Evolutionary conservation across 2,888 invertebrate species (phyloP), one percentile per base, ranked within the genome.

Genomic region (Nymphalis c-album): DNA sequence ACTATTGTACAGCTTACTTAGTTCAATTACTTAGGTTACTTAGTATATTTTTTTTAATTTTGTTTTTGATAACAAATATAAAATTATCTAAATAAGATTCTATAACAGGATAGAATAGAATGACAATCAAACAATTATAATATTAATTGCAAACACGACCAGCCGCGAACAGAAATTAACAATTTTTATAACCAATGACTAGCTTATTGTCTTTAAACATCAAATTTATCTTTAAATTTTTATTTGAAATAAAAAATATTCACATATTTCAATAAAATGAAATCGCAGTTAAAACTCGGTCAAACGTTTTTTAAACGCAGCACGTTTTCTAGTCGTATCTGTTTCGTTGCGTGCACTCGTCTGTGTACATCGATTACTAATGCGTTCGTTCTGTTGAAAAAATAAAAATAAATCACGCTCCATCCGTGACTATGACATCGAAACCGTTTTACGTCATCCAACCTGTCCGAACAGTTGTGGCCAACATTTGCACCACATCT

Each of bases 381-480:
- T 71, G 69, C 70, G 71, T 63, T 64, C 70, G 71, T 63, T 64
- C 53, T 60, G 68, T 22, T 18, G 50, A 67, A 67, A 62, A 63
- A 64, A 69, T 79, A 81, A 79, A 80, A 77, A 84, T 85, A 86
- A 83, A 86, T 86, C 84, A 82, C 81, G 81, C 75, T 17, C 67
- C 50, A 20, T 31, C 61, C 50, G 76, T 80, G 81, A 86, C 83
- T 81, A 83, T 79, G 84, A 88, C 88, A 89, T 80, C 82, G 82
- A 87, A 90, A 87, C 78, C 79, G 81, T 88, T 87, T 89, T 81
- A 85, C 83, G 85, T 82, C 82, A 85, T 35, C 46, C 55, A 47
- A 60, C 60, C 60, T 65, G 65, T 55, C 65, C 57, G 35, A 60
- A 65, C 65, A 65, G 65, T 53, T 65, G 60, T 53, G 53, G 51